These are phyloP conservation scores for Ips typographus DNA, from an alignment of 1,140 invertebrate species.

Conservation along the genomic window DNA sequence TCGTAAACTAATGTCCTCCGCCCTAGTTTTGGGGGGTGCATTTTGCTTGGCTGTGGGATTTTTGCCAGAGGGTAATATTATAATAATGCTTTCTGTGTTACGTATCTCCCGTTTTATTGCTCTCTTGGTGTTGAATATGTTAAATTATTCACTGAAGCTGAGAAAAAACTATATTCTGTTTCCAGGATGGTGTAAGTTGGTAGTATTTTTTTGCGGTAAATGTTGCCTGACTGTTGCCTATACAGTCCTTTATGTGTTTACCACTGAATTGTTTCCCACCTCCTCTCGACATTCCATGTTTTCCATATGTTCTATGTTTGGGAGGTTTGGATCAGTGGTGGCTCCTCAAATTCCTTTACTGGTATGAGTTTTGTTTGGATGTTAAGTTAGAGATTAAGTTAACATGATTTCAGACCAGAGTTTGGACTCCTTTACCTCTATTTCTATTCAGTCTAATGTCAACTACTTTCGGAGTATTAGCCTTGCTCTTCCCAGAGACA, in stretches of 20 bases:
- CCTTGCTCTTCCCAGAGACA: conserved; percentile 69
- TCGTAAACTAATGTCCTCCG: conserved; percentile 57
- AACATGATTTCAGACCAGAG: conserved; percentile 39
- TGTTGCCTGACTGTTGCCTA: conserved; percentile 55
- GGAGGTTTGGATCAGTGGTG: conserved; percentile 68
- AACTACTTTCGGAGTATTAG: conserved; percentile 60
- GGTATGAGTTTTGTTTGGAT: conserved; percentile 42
- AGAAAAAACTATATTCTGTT: conserved; percentile 1
- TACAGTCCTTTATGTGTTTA: conserved; percentile 55
- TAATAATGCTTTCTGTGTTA: too few relatives aligned
- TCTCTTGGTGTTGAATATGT: too few relatives aligned
- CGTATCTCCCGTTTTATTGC: too few relatives aligned
- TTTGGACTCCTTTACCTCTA: conserved; percentile 60
- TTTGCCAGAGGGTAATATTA: conserved; percentile 46
- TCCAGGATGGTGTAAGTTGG: conserved; percentile 22
- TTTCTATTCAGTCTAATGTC: conserved; percentile 69
- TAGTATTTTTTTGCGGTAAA: conserved; percentile 57
- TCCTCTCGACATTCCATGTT: conserved; percentile 51
- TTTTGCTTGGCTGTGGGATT: conserved; percentile 54
- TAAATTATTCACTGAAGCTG: not conserved
- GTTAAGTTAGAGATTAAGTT: not conserved
- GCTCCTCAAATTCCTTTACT: conserved; percentile 70
- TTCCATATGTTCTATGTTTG: conserved; percentile 65
- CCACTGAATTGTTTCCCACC: conserved; percentile 57
- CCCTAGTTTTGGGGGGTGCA: conserved; percentile 54